Evolutionary conservation across 2,888 invertebrate genomes (phyloP), one percentile per base, ranked within the genome.

Genomic region (Polymixis lichenea): DNA sequence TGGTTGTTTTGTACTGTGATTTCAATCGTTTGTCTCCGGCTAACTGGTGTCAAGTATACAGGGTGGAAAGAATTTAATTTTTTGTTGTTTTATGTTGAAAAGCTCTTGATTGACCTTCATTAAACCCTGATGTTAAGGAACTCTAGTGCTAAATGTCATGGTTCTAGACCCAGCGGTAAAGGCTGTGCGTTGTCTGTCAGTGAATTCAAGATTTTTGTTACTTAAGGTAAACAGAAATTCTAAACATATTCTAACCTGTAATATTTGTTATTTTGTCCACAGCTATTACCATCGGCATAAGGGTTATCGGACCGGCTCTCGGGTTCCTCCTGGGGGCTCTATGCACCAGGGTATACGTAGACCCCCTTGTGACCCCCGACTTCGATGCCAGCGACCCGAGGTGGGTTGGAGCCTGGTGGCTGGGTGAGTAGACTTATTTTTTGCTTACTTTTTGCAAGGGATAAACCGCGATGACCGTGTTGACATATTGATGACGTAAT

Each of bases 361-460:
- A 99, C 94, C 97, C 99, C 32, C 97, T 98, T 5, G 94, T 96
- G 19, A 97, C 97, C 92, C 98, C 98, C 0, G 98, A 97, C 84
- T 98, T 98, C 89, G 97, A 98, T 86, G 97, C 98, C 70, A 97
- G 97, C 60, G 98, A 99, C 95, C 98, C 98, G 8, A 97, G 98
- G 94, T 99, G 99, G 99, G 98, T 99, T 67, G 99, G 99, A 69
- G 99, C 99, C 64, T 99, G 99, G 99, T 99, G 99, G 99, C 97
- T 99, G 78, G 99, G 98, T 97, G 96, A 98, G 97, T 97, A 46
- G 13, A 38, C 13, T 11, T 28, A 19, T 49, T 3, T 49, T 53
- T 60, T 55, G 17, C 8, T 49, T 43, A 53, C 25, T 55, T 77
- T 53, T 38, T 38, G 17, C 17, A 19, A 46, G 7, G 22, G 17